These are phyloP conservation scores for Neopelma chrysocephalum DNA, from an alignment of 2,797 vertebrate species.

Conservation along the genomic window DNA sequence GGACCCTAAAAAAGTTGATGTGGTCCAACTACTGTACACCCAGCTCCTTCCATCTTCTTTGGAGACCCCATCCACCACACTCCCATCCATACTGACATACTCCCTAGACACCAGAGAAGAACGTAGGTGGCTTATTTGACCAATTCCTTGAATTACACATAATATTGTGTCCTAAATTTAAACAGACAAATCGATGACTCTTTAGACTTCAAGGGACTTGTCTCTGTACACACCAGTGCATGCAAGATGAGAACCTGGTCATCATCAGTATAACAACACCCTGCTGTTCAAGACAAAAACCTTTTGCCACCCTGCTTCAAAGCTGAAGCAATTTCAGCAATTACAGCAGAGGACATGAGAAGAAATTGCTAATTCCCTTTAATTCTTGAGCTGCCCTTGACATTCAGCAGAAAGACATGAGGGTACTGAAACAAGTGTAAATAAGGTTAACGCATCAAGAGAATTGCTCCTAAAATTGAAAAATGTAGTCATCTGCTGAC, in stretches of 20 bases:
- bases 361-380: constrained; percentile 1
- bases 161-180: not conserved
- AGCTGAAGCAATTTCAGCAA: not conserved
- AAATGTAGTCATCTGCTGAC: not conserved
- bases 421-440: constrained; percentile 19
- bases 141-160: not conserved
- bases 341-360: not conserved
- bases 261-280: not conserved
- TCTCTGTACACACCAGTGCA: not conserved
- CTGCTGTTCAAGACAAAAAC: not conserved
- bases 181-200: not conserved
- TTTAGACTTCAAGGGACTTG: too few relatives aligned
- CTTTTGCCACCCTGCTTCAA: not conserved
- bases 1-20: too few relatives aligned
- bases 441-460: not conserved
- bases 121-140: not conserved
- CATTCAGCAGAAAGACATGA: constrained; percentile 12
- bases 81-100: not conserved
- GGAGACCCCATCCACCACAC: not conserved
- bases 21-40: not conserved
- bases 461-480: constrained; percentile 40
- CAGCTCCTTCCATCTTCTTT: not conserved
- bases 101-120: not conserved
- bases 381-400: constrained; percentile 29
- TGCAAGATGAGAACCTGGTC: not conserved